These are phyloP conservation scores for Temnopleurus reevesii DNA, from an alignment of 53 echinoderm and acorn worm genomes.

Conservation along the genomic window DNA sequence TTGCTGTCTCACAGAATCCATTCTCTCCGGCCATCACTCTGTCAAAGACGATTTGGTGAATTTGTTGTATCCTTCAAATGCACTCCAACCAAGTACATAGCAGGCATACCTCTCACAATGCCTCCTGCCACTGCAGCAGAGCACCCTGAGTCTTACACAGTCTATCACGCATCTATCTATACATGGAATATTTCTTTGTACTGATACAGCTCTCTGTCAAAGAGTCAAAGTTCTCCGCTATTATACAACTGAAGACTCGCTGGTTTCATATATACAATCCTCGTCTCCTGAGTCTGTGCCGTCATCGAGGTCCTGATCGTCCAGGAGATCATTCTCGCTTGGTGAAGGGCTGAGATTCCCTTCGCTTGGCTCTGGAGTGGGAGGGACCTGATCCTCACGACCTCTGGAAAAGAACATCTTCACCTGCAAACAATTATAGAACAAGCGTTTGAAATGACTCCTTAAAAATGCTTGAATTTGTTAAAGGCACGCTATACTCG, in stretches of 20 bases:
- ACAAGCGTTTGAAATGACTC: too few relatives aligned
- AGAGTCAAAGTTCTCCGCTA: conserved; percentile 17
- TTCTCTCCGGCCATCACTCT: too few relatives aligned
- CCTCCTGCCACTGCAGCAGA: too few relatives aligned
- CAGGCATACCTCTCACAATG: too few relatives aligned
- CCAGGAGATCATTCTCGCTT: conserved; percentile 83
- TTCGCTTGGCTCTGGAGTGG: conserved; percentile 58
- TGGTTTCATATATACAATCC: conserved; percentile 50
- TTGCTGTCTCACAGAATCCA: too few relatives aligned
- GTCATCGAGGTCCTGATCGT: conserved; percentile 40
- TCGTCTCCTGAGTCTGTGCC: conserved; percentile 28
- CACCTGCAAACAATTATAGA: neutral
- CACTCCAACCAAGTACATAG: too few relatives aligned
- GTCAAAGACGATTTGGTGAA: too few relatives aligned
- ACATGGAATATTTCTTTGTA: conserved; percentile 41
- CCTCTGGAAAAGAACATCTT: conserved; percentile 50
- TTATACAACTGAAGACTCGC: conserved; percentile 50
- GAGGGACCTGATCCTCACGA: conserved; percentile 32
- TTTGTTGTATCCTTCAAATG: too few relatives aligned
- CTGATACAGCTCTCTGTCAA: neutral
- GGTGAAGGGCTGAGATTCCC: conserved; percentile 73
- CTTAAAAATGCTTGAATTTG: too few relatives aligned
- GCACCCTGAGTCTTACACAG: too few relatives aligned
- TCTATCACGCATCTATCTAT: conserved; percentile 14
- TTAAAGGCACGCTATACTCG: too few relatives aligned